Evolutionary conservation across 1,140 invertebrate genomes (phyloP).

Genomic region (Tetragonula clypearis): DNA sequence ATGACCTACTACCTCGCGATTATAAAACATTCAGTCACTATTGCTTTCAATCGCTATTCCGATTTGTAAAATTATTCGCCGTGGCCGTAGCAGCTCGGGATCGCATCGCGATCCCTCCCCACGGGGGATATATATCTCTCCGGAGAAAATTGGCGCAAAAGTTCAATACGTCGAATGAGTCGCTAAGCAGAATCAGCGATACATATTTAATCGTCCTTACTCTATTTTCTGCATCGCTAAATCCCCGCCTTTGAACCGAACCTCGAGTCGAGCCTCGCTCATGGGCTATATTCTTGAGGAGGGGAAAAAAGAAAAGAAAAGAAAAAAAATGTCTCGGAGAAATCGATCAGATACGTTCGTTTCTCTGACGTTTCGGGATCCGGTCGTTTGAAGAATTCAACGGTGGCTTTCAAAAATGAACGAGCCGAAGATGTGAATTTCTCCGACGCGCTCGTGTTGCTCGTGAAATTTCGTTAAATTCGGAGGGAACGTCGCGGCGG

Average conservation of each 20-base stretch:
- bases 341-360: too few relatives aligned
- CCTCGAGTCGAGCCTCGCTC: too few relatives aligned
- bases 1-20: not conserved
- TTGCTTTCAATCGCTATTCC: constrained; percentile 29
- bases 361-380: too few relatives aligned
- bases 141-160: not conserved
- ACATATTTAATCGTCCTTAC: constrained; percentile 14
- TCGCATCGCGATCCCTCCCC: not conserved
- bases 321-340: too few relatives aligned
- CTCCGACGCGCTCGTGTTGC: too few relatives aligned
- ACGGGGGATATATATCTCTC: not conserved
- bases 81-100: too few relatives aligned
- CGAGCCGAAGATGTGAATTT: too few relatives aligned
- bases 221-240: not conserved
- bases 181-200: not conserved
- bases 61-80: constrained; percentile 5
- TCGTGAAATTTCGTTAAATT: not conserved
- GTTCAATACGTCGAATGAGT: not conserved
- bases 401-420: too few relatives aligned
- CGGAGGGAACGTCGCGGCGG: too few relatives aligned
- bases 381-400: too few relatives aligned
- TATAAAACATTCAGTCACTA: constrained; percentile 22
- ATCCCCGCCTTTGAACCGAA: not conserved
- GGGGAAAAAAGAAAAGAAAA: too few relatives aligned
- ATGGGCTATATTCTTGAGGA: not conserved